Base-by-base conservation (phyloP, 2,888 invertebrate genomes). In the Lepidocyrtinus sp. region DNA sequence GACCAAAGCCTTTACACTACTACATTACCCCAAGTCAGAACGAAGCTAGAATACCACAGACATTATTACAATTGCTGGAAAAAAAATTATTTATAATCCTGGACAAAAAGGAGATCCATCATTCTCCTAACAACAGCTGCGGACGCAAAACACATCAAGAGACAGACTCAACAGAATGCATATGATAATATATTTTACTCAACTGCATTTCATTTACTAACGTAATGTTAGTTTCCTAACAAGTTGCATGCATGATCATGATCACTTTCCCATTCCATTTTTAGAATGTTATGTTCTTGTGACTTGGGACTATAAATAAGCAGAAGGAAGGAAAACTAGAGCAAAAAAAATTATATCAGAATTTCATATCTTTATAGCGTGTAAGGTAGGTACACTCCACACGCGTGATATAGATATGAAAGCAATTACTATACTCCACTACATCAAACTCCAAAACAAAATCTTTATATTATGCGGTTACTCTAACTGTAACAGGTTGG, bases 401-500 rank as follows among this genome's bases (percentile, higher is more conserved):
- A n/a, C n/a, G n/a, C 36, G 5, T 36, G 12, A 36, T 36, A 7
- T 12, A 36, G 5, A 36, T 36, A 36, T 7, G 36, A 36, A 36
- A 12, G 36, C 36, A 36, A 36, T 36, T 36, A 36, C 36, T 36
- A 36, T 12, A 5, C 36, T 36, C 12, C 36, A 7, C 12, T 36
- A 7, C 12, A 36, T 36, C 5, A 36, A 36, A 36, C 36, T 36
- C 77, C 76, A 71, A 76, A 75, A 76, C 21, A 65, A 70, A 76
- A 76, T 76, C 76, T 71, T 22, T 76, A n/a, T n/a, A 69, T 71
- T 71, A 71, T 77, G 77, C 77, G 77, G 77, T 77, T 77, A 61
- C 65, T 24, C 36, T 67, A 77, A 77, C 71, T 72, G 77, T 77
- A 77, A 77, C 77, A 77, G 77, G 77, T 77, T 77, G 77, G 77